A percentile compares a stretch with the other conserved stretches of the same genome.
phyloP scores from a whole-genome alignment of 92 coral and sea anemone genomes.

The Heliopora coerulea region DNA sequence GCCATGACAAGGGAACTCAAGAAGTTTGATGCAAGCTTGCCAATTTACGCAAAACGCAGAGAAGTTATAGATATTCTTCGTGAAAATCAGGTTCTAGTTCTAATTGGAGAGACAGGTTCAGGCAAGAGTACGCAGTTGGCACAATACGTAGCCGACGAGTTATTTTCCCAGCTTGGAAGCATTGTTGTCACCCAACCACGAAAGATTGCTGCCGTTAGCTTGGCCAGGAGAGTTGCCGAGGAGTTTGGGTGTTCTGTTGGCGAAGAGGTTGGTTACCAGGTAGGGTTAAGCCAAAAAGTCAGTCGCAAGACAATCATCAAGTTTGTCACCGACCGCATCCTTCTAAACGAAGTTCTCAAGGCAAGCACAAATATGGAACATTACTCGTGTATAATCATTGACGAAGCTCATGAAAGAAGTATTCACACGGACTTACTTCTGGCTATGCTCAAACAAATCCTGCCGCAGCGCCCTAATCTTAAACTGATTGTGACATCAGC shows the following conservation, averaged over 20 bases:
- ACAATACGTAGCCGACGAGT: conserved; percentile 81
- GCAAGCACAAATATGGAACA: conserved; percentile 52
- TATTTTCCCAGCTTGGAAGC: conserved; percentile 51
- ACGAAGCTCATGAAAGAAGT: conserved; percentile 99
- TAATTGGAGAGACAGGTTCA: no score
- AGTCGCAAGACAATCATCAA: no score
- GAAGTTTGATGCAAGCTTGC: conserved; percentile 66
- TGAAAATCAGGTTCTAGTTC: conserved; percentile 67
- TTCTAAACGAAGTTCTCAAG: conserved; percentile 77
- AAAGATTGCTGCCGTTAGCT: conserved; percentile 90
- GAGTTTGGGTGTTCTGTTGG: conserved; percentile 73
- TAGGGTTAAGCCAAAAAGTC: conserved; percentile 59
- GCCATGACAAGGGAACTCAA: conserved; percentile 55
- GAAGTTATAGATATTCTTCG: conserved; percentile 54
- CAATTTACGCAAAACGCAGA: conserved; percentile 77
- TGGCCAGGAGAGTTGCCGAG: conserved; percentile 68
- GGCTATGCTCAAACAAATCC: conserved; percentile 85
- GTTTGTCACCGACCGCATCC: no score
- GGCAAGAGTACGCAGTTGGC: conserved; percentile 92
- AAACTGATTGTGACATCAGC: conserved; percentile 90
- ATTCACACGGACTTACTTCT: conserved; percentile 91
- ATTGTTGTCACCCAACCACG: conserved; percentile 94
- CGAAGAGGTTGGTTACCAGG: conserved; percentile 72
- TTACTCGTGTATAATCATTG: conserved; percentile 87
- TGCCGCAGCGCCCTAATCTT: conserved; percentile 67